Percentiles rank a stretch among this genome's conserved stretches.
Conservation (phyloP, 2,888 invertebrate species). For the Hymenopus coronatus region DNA sequence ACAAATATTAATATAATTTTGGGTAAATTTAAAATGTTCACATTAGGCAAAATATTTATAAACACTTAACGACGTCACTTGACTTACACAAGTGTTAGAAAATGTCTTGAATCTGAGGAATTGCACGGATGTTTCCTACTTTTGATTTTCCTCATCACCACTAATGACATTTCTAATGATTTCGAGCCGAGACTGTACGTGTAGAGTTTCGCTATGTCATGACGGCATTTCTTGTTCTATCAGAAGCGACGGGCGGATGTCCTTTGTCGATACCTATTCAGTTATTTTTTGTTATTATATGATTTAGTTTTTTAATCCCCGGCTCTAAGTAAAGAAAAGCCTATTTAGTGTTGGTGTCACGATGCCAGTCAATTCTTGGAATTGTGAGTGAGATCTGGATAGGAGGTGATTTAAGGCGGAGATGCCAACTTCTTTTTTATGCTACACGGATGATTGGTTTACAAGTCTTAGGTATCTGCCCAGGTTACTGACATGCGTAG, state of each 20-base stretch:
- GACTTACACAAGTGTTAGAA: too few species aligned
- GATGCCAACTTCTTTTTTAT: neutral
- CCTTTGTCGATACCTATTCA: constrained; percentile 9
- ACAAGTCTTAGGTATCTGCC: neutral
- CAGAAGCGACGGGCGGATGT: neutral
- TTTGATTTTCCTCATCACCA: neutral
- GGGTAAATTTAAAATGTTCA: too few species aligned
- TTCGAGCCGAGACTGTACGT: neutral
- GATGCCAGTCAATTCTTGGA: constrained; percentile 1
- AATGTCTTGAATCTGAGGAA: too few species aligned
- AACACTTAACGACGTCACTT: too few species aligned
- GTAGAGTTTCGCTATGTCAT: constrained; percentile 4
- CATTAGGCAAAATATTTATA: too few species aligned
- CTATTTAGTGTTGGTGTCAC: constrained; percentile 16
- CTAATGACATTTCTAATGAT: neutral
- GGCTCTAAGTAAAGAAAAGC: constrained; percentile 6
- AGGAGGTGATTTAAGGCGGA: neutral
- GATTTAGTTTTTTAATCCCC: neutral
- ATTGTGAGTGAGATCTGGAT: neutral
- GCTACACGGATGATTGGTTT: neutral
- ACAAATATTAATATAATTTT: too few species aligned
- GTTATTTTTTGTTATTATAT: constrained; percentile 4
- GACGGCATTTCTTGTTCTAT: constrained; percentile 1
- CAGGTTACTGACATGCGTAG: neutral
- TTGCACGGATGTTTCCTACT: neutral